Conservation (phyloP, 2,797 vertebrate genomes). For the Tangara arthus region DNA sequence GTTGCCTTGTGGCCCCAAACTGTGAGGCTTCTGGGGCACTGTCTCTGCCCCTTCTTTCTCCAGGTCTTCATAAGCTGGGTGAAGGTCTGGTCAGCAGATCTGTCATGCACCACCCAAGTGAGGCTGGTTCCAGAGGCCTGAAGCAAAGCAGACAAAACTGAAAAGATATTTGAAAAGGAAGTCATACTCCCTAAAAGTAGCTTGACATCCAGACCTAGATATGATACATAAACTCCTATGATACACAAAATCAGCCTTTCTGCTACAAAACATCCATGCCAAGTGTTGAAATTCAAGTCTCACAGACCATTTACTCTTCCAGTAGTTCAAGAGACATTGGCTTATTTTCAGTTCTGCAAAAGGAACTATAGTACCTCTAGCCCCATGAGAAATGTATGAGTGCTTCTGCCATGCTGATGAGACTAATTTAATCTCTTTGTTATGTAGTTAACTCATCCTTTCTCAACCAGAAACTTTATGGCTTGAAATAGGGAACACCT, state of each 20-base stretch:
- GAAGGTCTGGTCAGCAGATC: neutral
- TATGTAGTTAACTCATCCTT: neutral
- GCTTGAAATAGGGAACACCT: neutral
- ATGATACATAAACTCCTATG: neutral
- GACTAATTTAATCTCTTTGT: neutral
- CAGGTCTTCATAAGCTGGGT: fast-evolving
- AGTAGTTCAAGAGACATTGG: neutral
- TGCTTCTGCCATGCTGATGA: neutral
- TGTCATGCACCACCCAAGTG: neutral
- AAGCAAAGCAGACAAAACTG: neutral
- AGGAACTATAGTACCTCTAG: neutral
- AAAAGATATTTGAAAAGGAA: neutral
- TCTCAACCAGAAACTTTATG: neutral
- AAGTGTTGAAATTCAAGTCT: neutral
- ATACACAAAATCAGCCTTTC: neutral
- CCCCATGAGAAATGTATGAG: neutral
- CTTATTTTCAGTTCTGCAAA: neutral
- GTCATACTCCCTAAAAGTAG: neutral
- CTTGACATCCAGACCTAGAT: neutral
- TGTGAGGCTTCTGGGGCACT: neutral
- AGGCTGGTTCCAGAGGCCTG: neutral
- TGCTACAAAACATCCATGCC: neutral
- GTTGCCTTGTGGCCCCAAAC: neutral
- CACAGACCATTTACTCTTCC: neutral
- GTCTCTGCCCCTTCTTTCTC: neutral